Conservation (phyloP, 2,888 invertebrate genomes). For the Baccha elongata region DNA sequence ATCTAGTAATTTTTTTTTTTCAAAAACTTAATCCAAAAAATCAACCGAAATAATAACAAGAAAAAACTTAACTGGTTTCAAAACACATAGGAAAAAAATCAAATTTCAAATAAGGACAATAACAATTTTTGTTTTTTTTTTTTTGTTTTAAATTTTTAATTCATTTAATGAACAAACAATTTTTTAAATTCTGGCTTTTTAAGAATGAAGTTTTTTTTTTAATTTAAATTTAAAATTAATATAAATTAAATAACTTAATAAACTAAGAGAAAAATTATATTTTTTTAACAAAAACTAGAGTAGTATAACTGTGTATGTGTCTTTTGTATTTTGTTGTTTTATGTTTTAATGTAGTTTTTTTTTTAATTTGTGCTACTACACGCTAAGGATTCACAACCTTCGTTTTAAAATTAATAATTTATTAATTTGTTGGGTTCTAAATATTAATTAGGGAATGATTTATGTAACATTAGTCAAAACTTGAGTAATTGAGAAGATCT, state of each 20-base stretch:
- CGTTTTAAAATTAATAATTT: conserved; percentile 55
- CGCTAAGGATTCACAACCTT: conserved; percentile 74
- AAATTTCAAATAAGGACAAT: conserved; percentile 46
- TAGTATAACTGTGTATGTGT: conserved; percentile 61
- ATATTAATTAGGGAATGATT: conserved; percentile 59
- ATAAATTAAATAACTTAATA: conserved; percentile 76
- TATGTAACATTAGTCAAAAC: neutral
- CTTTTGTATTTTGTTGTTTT: conserved; percentile 46
- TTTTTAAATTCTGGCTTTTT: conserved; percentile 40
- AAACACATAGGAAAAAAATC: conserved; percentile 22
- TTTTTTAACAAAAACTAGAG: conserved; percentile 42
- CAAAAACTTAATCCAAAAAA: conserved; percentile 35
- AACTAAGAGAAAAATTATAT: conserved; percentile 30
- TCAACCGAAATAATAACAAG: conserved; percentile 24
- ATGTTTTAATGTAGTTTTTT: conserved; percentile 49
- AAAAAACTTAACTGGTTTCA: conserved; percentile 64
- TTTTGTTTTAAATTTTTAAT: conserved; percentile 60
- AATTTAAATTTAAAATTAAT: conserved; percentile 45
- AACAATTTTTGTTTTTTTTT: conserved; percentile 48
- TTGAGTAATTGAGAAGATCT: neutral
- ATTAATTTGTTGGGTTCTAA: conserved; percentile 26
- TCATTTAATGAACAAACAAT: conserved; percentile 69
- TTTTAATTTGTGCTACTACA: conserved; percentile 70
- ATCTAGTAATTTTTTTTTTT: conserved; percentile 20
- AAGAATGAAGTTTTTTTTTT: conserved; percentile 37